phyloP scores from a whole-genome alignment of 2,888 invertebrate species.

The Ichneumoninae sp. region DNA sequence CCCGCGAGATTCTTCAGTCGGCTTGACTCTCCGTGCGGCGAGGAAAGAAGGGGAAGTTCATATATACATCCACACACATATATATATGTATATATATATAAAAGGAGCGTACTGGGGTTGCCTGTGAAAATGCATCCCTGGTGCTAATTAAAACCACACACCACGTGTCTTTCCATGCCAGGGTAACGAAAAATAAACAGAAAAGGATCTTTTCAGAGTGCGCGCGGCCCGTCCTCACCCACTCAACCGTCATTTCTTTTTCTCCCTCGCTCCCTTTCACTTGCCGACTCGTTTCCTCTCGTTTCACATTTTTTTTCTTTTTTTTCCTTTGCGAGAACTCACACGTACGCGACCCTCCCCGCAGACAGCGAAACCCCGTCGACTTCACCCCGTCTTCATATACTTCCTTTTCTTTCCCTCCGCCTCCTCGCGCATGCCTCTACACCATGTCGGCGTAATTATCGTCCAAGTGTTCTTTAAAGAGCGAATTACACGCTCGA shows the following conservation, averaged over 20 bases:
- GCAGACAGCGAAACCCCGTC: slow-evolving; percentile 56
- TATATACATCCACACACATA: not conserved
- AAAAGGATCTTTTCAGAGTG: slow-evolving; percentile 80
- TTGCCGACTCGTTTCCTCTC: slow-evolving; percentile 39
- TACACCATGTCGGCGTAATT: slow-evolving; percentile 78
- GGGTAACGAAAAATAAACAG: slow-evolving; percentile 78
- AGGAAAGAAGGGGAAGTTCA: slow-evolving; percentile 40
- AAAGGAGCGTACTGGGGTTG: slow-evolving; percentile 23
- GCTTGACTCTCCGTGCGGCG: slow-evolving; percentile 43
- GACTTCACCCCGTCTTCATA: slow-evolving; percentile 34
- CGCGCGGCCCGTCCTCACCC: slow-evolving; percentile 63
- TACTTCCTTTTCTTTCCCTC: slow-evolving; percentile 54
- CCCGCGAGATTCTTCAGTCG: slow-evolving; percentile 73
- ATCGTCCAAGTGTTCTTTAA: slow-evolving; percentile 83
- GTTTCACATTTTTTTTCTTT: slow-evolving; percentile 43
- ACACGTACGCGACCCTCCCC: slow-evolving; percentile 38
- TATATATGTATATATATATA: not conserved
- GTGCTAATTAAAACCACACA: slow-evolving; percentile 79
- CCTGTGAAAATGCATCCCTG: slow-evolving; percentile 72
- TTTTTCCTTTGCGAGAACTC: slow-evolving; percentile 25
- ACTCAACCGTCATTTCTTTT: slow-evolving; percentile 45
- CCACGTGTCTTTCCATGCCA: slow-evolving; percentile 81
- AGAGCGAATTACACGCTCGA: slow-evolving; percentile 84
- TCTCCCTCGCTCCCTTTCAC: slow-evolving; percentile 28
- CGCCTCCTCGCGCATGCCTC: slow-evolving; percentile 48